Conservation (phyloP, 92 coral and sea anemone species). For the Siderastrea radians region DNA sequence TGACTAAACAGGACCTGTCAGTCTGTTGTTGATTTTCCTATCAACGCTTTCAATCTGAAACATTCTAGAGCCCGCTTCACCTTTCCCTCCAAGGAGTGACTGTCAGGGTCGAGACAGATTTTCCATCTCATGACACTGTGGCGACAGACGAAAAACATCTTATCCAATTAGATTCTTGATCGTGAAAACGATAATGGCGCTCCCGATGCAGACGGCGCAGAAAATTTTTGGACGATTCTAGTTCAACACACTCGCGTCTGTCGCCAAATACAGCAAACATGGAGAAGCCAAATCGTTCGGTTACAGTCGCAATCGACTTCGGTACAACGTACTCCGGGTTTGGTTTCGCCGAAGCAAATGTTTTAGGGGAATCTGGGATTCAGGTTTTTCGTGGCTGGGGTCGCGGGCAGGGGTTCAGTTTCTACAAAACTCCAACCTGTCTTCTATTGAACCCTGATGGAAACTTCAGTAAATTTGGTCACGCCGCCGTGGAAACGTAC, state of each 20-base stretch:
- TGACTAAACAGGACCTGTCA: not conserved
- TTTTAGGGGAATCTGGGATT: slow-evolving; percentile 70
- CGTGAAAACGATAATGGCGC: not conserved
- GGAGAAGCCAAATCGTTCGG: slow-evolving; percentile 4
- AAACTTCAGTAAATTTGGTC: slow-evolving; percentile 78
- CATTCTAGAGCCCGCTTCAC: not conserved
- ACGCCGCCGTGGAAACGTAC: slow-evolving; percentile 81
- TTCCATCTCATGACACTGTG: not conserved
- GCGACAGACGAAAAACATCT: not conserved
- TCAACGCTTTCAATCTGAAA: slow-evolving; percentile 6
- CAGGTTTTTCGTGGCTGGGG: slow-evolving; percentile 85
- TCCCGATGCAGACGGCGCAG: not conserved
- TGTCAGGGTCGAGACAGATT: not conserved
- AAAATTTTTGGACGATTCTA: not conserved
- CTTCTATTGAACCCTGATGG: slow-evolving; percentile 74
- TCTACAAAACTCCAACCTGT: slow-evolving; percentile 84
- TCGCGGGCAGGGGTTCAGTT: slow-evolving; percentile 83
- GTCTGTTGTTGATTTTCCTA: slow-evolving; percentile 6
- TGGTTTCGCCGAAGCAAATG: slow-evolving; percentile 73
- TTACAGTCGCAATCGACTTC: slow-evolving; percentile 81
- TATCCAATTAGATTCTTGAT: not conserved
- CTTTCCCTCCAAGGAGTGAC: not conserved
- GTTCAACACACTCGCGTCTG: not conserved
- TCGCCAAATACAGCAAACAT: not conserved
- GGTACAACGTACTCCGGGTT: slow-evolving; percentile 86